Evolutionary conservation across 1,140 invertebrate genomes (phyloP).

Genomic region (Caenorhabditis latens): DNA sequence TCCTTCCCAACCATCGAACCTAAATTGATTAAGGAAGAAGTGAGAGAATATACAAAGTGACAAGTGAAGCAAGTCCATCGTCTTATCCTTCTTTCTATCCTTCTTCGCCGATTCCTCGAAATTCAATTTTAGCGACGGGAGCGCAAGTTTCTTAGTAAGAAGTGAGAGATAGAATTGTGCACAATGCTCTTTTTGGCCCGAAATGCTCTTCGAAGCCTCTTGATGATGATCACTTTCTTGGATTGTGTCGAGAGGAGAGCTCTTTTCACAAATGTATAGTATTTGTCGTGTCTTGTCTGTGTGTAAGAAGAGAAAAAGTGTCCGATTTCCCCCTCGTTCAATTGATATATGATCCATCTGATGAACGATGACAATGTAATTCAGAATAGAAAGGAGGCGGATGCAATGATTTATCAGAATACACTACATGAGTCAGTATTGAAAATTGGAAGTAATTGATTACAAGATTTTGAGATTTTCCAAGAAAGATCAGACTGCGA

Average conservation of each 20-base stretch:
- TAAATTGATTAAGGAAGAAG: slow-evolving; percentile 33
- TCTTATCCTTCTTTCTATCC: background rate
- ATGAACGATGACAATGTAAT: slow-evolving; percentile 12
- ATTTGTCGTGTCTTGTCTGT: slow-evolving; percentile 35
- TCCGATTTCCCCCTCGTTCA: slow-evolving; percentile 49
- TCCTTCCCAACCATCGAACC: background rate
- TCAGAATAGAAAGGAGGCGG: background rate
- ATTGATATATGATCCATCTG: slow-evolving; percentile 50
- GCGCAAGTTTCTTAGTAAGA: background rate
- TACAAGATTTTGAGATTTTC: no score
- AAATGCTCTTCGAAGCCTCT: background rate
- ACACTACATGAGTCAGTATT: background rate
- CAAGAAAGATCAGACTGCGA: no score
- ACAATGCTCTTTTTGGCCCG: slow-evolving; percentile 12
- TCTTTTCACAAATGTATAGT: slow-evolving; percentile 43
- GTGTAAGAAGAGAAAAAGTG: slow-evolving; percentile 24
- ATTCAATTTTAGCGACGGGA: slow-evolving; percentile 37
- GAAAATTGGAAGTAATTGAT: no score
- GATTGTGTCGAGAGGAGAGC: background rate
- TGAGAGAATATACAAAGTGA: slow-evolving; percentile 47
- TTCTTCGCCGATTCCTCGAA: slow-evolving; percentile 18
- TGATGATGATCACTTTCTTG: slow-evolving; percentile 42
- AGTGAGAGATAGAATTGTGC: background rate
- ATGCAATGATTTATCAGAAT: background rate
- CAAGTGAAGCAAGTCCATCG: slow-evolving; percentile 47